phyloP scores from a whole-genome alignment of 2,113 vertebrate species.

The Archocentrus centrarchus region DNA sequence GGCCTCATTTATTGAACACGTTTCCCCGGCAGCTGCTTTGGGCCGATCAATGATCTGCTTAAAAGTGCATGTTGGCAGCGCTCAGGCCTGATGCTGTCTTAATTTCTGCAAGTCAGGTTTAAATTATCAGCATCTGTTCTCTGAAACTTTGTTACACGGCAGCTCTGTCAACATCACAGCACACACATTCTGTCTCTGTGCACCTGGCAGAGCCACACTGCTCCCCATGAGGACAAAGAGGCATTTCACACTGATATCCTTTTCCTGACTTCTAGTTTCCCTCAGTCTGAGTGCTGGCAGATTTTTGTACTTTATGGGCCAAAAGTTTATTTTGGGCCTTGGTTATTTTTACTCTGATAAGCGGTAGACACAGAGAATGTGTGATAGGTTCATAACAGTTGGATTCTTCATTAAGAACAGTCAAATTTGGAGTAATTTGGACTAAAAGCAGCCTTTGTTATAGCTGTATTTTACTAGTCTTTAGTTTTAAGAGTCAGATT shows the following conservation, averaged over 20 bases:
- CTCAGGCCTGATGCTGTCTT: not conserved
- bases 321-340: not conserved
- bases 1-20: not conserved
- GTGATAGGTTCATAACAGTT: not conserved
- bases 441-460: too few species aligned
- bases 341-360: not conserved
- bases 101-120: not conserved
- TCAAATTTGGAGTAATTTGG: not conserved
- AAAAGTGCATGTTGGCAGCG: not conserved
- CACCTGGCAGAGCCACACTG: constrained; percentile 32
- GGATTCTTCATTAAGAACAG: not conserved
- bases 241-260: constrained; percentile 53
- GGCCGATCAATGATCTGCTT: not conserved
- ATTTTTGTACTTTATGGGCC: not conserved
- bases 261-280: constrained; percentile 17
- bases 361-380: too few species aligned
- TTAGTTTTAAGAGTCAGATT: not conserved
- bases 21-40: not conserved
- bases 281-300: not conserved
- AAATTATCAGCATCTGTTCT: not conserved
- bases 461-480: not conserved
- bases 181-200: constrained; percentile 4
- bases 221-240: not conserved
- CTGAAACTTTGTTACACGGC: not conserved
- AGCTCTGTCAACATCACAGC: not conserved